phyloP scores from a whole-genome alignment of 2,113 vertebrate genomes.

The Chionomys nivalis region DNA sequence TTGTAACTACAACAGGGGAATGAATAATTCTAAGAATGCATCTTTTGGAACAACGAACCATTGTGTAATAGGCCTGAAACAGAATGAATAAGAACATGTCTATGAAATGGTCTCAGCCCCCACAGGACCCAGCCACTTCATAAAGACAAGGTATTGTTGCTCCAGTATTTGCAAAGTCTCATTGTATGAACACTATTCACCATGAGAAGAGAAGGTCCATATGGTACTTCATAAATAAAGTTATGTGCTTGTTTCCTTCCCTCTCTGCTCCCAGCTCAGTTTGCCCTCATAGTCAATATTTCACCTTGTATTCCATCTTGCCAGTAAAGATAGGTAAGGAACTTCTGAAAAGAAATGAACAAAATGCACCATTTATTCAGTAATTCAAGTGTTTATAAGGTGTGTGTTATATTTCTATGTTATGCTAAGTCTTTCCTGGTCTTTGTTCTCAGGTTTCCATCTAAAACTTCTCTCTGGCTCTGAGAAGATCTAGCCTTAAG shows the following conservation, averaged over 20 bases:
- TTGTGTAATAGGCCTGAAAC: conserved; percentile 69
- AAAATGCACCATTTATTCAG: not conserved
- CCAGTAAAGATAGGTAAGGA: not conserved
- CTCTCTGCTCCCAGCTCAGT: not conserved
- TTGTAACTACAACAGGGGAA: conserved; percentile 53
- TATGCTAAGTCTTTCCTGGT: not conserved
- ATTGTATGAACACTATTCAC: conserved; percentile 50
- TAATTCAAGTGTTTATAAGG: not conserved
- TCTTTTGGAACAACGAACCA: conserved; percentile 73
- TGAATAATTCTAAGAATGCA: conserved; percentile 67
- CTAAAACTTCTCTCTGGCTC: not conserved
- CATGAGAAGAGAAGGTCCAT: conserved; percentile 44
- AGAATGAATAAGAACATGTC: conserved; percentile 77
- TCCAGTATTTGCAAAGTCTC: conserved; percentile 28
- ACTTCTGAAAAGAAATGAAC: not conserved
- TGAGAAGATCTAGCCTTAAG: not conserved
- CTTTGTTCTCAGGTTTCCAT: not conserved
- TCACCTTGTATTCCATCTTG: not conserved
- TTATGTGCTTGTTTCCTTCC: not conserved
- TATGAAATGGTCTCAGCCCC: conserved; percentile 64
- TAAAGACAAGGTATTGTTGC: conserved; percentile 65
- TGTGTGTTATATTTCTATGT: not conserved
- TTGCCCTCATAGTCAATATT: not conserved
- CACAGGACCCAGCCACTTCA: conserved; percentile 52
- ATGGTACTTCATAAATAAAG: conserved; percentile 64